Percentiles rank a stretch among this genome's conserved stretches.
These are phyloP conservation scores for Calephelis virginiensis DNA, from an alignment of 1,140 invertebrate genomes.

Conservation along the genomic window DNA sequence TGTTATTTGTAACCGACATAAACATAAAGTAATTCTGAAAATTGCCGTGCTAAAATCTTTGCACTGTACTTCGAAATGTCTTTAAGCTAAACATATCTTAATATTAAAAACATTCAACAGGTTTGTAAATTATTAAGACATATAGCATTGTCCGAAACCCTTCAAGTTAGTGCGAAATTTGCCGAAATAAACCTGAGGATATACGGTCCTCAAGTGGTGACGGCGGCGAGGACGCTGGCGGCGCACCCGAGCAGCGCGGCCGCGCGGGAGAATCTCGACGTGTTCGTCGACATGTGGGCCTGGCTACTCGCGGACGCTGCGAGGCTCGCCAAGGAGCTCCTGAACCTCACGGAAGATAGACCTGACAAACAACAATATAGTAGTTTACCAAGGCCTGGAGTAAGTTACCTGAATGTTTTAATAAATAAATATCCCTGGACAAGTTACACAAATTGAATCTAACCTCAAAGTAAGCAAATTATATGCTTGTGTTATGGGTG, in stretches of 20 bases:
- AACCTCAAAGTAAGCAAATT: too few species aligned
- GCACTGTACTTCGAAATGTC: too few species aligned
- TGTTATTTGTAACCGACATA: too few species aligned
- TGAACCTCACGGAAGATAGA: conserved; percentile 86
- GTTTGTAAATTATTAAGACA: conserved; percentile 98
- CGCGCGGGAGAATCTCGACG: conserved; percentile 97
- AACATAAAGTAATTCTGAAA: too few species aligned
- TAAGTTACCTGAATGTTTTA: conserved; percentile 75
- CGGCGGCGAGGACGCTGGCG: conserved; percentile 94
- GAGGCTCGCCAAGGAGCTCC: conserved; percentile 91
- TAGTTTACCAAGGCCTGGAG: conserved; percentile 95
- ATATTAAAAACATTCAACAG: conserved; percentile 70
- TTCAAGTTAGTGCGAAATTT: conserved; percentile 97
- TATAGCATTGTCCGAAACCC: conserved; percentile 94
- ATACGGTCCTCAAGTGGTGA: conserved; percentile 96
- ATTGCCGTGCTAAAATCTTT: too few species aligned
- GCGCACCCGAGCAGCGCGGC: conserved; percentile 96
- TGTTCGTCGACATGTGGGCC: conserved; percentile 98
- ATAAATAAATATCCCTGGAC: too few species aligned
- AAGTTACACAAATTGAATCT: too few species aligned
- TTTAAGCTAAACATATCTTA: conserved; percentile 1
- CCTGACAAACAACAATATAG: conserved; percentile 95
- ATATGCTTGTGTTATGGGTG: too few species aligned
- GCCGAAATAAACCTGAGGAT: conserved; percentile 96
- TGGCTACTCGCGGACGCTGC: conserved; percentile 93